A percentile compares a stretch with the other conserved stretches of the same genome.
phyloP scores from a whole-genome alignment of 1,140 invertebrate genomes.

The Triops longicaudatus region DNA sequence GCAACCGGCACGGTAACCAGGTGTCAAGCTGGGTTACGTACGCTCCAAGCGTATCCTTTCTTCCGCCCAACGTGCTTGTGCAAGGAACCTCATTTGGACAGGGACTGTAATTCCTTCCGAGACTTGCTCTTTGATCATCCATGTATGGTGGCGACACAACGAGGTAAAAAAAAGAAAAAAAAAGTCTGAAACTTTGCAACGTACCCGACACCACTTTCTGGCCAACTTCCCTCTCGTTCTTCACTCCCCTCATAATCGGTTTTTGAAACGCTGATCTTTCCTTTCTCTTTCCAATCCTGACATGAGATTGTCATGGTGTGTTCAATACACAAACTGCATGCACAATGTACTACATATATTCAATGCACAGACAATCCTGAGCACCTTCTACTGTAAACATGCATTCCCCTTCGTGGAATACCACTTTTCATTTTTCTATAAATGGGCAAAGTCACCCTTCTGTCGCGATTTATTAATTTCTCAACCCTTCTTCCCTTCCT shows the following conservation, averaged over 20 bases:
- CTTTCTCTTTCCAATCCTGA: too few species aligned
- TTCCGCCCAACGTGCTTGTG: slow-evolving; percentile 86
- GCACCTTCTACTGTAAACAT: too few species aligned
- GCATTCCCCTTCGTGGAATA: too few species aligned
- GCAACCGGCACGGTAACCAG: slow-evolving; percentile 84
- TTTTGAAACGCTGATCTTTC: too few species aligned
- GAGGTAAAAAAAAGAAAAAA: slow-evolving; percentile 55
- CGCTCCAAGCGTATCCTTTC: slow-evolving; percentile 79
- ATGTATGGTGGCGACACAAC: slow-evolving; percentile 74
- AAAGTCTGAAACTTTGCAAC: slow-evolving; percentile 14
- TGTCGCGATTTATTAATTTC: too few species aligned
- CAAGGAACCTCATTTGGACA: slow-evolving; percentile 75
- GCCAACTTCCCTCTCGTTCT: neutral
- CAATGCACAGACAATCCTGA: too few species aligned
- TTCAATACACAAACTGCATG: too few species aligned
- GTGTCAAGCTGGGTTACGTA: slow-evolving; percentile 76
- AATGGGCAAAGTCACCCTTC: too few species aligned
- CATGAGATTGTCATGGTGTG: too few species aligned
- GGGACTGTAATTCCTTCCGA: slow-evolving; percentile 80
- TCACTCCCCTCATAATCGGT: neutral
- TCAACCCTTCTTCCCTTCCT: too few species aligned
- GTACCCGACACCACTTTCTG: slow-evolving; percentile 3
- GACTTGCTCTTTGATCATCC: slow-evolving; percentile 87
- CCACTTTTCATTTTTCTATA: too few species aligned
- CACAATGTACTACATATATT: too few species aligned